These are phyloP conservation scores for Nothobranchius kuhntae DNA, from an alignment of 2,113 vertebrate species.

Conservation along the genomic window DNA sequence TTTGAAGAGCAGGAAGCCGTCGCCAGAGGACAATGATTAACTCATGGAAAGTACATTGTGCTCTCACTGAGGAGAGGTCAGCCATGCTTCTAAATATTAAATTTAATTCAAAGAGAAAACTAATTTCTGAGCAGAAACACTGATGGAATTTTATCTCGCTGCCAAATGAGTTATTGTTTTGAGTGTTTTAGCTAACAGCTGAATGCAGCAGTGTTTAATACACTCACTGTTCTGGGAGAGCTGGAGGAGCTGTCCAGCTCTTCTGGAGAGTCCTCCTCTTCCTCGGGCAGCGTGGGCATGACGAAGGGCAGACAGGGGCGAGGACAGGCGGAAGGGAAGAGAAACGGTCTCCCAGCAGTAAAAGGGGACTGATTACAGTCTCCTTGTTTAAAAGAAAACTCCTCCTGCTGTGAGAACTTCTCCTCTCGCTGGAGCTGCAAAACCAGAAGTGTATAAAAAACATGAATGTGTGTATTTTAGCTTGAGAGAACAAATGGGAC, in stretches of 20 bases:
- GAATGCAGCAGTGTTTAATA: neutral
- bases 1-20: neutral
- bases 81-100: neutral
- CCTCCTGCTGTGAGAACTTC: slow-evolving; percentile 15
- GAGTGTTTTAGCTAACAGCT: slow-evolving; percentile 13
- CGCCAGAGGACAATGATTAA: neutral
- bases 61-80: neutral
- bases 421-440: slow-evolving; percentile 48
- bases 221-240: slow-evolving; percentile 81
- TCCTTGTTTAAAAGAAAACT: slow-evolving; percentile 22
- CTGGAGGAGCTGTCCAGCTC: slow-evolving; percentile 78
- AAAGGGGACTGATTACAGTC: neutral
- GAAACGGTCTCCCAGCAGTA: slow-evolving; percentile 34
- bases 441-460: slow-evolving; percentile 18
- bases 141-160: neutral
- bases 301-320: slow-evolving; percentile 65
- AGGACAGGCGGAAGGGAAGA: slow-evolving; percentile 68
- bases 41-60: slow-evolving; percentile 2
- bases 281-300: slow-evolving; percentile 94
- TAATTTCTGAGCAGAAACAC: neutral
- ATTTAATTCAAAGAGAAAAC: neutral
- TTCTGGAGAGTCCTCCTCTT: slow-evolving; percentile 88
- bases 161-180: slow-evolving; percentile 22
- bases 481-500: neutral
- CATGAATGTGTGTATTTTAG: slow-evolving; percentile 11